phyloP scores from a whole-genome alignment of 1,140 invertebrate genomes.

The Drosophila bocki region DNA sequence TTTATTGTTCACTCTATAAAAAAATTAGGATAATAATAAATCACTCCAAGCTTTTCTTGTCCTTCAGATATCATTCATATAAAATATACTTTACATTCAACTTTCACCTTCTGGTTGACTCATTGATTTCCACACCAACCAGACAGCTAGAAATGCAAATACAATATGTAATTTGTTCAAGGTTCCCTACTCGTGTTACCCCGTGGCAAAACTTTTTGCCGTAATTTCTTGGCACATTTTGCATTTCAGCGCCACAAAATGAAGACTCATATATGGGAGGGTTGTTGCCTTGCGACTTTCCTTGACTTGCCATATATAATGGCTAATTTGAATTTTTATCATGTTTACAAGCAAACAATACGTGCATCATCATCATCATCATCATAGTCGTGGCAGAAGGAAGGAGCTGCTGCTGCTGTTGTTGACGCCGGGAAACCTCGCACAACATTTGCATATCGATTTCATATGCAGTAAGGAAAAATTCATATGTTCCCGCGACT shows the following conservation, averaged over 20 bases:
- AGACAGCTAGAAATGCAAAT: constrained; percentile 64
- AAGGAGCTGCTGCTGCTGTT: constrained; percentile 34
- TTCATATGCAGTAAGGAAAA: constrained; percentile 77
- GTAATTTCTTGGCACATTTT: constrained; percentile 79
- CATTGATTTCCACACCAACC: constrained; percentile 50
- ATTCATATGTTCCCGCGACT: constrained; percentile 44
- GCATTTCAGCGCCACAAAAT: constrained; percentile 69
- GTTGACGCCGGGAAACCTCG: constrained; percentile 54
- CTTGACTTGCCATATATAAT: constrained; percentile 64
- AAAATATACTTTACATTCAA: background rate
- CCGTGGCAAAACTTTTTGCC: constrained; percentile 42
- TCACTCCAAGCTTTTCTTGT: too few relatives aligned
- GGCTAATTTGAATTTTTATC: constrained; percentile 84
- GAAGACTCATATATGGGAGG: constrained; percentile 26
- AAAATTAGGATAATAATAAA: too few relatives aligned
- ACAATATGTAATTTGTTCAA: constrained; percentile 64
- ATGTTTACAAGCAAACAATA: constrained; percentile 84
- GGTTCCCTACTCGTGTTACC: constrained; percentile 37
- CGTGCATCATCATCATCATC: constrained; percentile 77
- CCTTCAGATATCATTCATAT: background rate
- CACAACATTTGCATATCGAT: constrained; percentile 83
- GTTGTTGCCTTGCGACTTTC: constrained; percentile 9
- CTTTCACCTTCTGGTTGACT: constrained; percentile 37
- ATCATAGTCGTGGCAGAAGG: constrained; percentile 22
- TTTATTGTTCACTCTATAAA: too few relatives aligned